Evolutionary conservation across 2,113 vertebrate species (phyloP).

Genomic region (Colius striatus): DNA sequence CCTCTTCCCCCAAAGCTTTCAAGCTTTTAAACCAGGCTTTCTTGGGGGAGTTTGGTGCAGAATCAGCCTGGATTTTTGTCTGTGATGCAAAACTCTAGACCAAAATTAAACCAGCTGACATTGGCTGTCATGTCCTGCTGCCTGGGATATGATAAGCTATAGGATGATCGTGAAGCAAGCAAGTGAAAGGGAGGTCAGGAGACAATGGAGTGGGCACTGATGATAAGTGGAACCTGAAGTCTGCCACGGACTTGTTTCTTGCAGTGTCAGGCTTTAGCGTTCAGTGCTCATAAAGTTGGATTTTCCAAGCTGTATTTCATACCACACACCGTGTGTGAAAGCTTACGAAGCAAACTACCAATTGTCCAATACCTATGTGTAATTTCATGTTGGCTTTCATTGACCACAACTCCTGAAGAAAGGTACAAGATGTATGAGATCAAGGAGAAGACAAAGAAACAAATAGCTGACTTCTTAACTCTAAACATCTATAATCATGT

Average conservation of each 20-base stretch:
- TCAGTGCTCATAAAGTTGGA: not conserved
- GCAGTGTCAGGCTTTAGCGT: not conserved
- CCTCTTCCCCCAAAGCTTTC: not conserved
- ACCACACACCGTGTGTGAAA: rapidly evolving
- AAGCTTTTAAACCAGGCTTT: not conserved
- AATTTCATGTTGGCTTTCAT: not conserved
- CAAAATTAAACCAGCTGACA: not conserved
- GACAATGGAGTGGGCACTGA: not conserved
- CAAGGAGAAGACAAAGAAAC: not conserved
- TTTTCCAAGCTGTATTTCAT: not conserved
- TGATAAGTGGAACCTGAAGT: not conserved
- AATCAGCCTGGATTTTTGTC: not conserved
- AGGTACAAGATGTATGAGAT: not conserved
- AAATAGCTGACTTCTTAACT: not conserved
- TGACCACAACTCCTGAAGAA: not conserved
- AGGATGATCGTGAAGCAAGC: not conserved
- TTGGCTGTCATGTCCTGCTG: not conserved
- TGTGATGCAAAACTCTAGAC: not conserved
- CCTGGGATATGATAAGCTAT: not conserved
- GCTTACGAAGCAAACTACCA: not conserved
- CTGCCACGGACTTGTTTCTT: not conserved
- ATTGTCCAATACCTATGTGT: rapidly evolving
- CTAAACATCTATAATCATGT: rapidly evolving
- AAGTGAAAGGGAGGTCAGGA: not conserved
- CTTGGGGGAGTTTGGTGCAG: not conserved